phyloP scores from a whole-genome alignment of 1,140 invertebrate genomes.

The Kradibia gibbosae region DNA sequence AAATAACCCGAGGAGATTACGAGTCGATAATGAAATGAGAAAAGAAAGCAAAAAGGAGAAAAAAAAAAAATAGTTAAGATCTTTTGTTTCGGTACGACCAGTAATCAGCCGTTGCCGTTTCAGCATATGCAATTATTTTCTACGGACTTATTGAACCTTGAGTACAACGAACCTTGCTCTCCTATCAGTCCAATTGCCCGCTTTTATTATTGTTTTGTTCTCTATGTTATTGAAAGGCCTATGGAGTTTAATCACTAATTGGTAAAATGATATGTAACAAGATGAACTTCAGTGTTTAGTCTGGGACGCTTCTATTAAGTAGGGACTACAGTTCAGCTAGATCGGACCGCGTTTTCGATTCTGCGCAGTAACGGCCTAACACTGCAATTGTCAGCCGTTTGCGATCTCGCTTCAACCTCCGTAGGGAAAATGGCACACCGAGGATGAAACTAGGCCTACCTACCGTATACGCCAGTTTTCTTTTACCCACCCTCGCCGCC shows the following conservation, averaged over 20 bases:
- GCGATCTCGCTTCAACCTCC: neutral
- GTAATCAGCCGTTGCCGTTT: neutral
- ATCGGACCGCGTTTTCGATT: neutral
- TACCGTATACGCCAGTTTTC: no score
- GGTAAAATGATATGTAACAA: neutral
- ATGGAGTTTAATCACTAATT: conserved; percentile 4
- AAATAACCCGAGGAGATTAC: no score
- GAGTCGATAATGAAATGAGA: no score
- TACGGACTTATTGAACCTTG: neutral
- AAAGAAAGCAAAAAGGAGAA: neutral
- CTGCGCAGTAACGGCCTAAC: neutral
- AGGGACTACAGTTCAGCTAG: no score
- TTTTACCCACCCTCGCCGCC: no score
- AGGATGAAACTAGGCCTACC: no score
- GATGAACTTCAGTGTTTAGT: neutral
- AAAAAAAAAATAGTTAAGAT: neutral
- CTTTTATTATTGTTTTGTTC: neutral
- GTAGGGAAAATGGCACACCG: neutral
- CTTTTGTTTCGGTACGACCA: neutral
- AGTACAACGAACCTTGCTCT: conserved; percentile 5
- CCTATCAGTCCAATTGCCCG: neutral
- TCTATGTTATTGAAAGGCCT: neutral
- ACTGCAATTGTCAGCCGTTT: neutral
- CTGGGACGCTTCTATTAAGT: neutral
- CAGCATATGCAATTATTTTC: conserved; percentile 4